Base-by-base conservation (phyloP, 2,888 invertebrate genomes). In the Agrotis segetum region DNA sequence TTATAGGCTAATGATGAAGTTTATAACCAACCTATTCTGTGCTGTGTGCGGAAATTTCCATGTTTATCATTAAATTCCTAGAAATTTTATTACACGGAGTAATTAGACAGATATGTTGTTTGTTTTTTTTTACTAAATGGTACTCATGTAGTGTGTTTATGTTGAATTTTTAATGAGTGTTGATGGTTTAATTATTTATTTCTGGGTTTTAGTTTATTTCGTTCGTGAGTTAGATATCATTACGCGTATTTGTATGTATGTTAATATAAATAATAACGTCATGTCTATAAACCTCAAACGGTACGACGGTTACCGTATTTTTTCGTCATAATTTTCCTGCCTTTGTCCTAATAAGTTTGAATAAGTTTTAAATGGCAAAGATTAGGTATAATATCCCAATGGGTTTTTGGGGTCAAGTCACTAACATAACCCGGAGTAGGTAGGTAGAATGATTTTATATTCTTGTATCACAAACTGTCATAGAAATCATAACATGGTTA, bases 101-200 rank as follows among this genome's bases (percentile, higher is more conserved):
- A 47, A 50, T 50, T 19, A 50, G 49, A 72, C 77, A 56, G 68
- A 47, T 34, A 50, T 34, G 17, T 72, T 72, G 56, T 70, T 77
- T 77, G 50, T 77, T 69, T 69, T 9, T 9, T 40, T 40, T 1
- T 50, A 58, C 6, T 50, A 46, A 56, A 55, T 67, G 1, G 21
- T 68, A 29, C n/a, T 49, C 17, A 2, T 13, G 19, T 21, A 6
- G 47, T 66, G 17, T 70, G 40, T 74, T 67, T n/a, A 40, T 50
- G 3, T 16, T 5, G 13, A 29, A 24, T 66, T 53, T 71, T 49
- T 2, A 67, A 52, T 16, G 14, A 9, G 13, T 19, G 5, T 13
- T 71, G 7, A 19, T 52, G 17, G 19, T 4, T 47, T 34, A 6
- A 21, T 44, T 53, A 46, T 19, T 44, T 44, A n/a, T 13, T 68